Conservation (phyloP, 2,888 invertebrate genomes). For the Fabriciana adippe region DNA sequence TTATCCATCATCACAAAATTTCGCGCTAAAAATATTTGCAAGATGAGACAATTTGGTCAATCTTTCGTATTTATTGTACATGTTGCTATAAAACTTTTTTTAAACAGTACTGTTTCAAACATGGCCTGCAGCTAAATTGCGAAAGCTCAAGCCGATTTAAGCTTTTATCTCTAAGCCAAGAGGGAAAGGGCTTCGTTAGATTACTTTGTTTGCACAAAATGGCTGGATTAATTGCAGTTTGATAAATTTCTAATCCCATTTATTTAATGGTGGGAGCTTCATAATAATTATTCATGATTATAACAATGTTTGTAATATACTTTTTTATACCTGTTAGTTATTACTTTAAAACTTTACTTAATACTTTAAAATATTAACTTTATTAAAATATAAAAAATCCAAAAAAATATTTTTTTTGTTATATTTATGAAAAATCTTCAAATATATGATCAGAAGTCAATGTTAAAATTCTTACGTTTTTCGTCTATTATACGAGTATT, state of each 20-base stretch:
- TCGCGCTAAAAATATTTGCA: too few relatives aligned
- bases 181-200: constrained; percentile 24
- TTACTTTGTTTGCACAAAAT: constrained; percentile 20
- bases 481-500: constrained; percentile 5
- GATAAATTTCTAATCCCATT: constrained; percentile 16
- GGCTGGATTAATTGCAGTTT: constrained; percentile 26
- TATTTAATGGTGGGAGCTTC: neutral
- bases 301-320: neutral
- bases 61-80: too few relatives aligned
- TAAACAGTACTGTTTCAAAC: constrained; percentile 23
- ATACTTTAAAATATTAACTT: too few relatives aligned
- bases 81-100: constrained; percentile 10
- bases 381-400: too few relatives aligned
- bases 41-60: too few relatives aligned
- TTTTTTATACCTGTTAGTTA: too few relatives aligned
- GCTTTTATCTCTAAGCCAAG: constrained; percentile 31
- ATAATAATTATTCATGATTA: neutral
- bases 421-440: too few relatives aligned
- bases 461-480: neutral
- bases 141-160: constrained; percentile 25
- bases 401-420: too few relatives aligned
- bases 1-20: too few relatives aligned
- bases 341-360: too few relatives aligned
- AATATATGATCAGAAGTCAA: too few relatives aligned
- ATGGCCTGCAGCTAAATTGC: constrained; percentile 24